Conservation (phyloP, 2,888 invertebrate genomes). For the Eilema depressum region DNA sequence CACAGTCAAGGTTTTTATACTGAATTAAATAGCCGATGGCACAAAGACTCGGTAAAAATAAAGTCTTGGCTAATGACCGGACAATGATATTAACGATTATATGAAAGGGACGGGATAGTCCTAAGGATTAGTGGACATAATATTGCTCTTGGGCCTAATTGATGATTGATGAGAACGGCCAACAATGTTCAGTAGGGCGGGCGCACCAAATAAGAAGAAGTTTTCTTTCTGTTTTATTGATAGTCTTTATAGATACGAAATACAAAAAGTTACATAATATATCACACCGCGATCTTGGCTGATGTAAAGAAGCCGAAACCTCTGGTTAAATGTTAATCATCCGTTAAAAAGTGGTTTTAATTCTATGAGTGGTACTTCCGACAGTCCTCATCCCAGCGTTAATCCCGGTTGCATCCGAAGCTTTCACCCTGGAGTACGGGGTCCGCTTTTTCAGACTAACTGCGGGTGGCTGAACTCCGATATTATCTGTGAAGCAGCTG, state of each 20-base stretch:
- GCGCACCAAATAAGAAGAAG: neutral
- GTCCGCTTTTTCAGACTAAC: too few relatives aligned
- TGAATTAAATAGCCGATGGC: neutral
- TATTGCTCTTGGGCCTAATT: constrained; percentile 1
- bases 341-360: too few relatives aligned
- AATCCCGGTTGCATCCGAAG: too few relatives aligned
- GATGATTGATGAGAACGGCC: neutral
- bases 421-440: too few relatives aligned
- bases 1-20: too few relatives aligned
- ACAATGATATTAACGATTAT: constrained; percentile 2
- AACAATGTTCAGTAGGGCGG: neutral
- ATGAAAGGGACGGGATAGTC: constrained; percentile 2
- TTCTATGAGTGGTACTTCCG: too few relatives aligned
- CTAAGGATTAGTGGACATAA: neutral
- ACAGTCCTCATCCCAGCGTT: too few relatives aligned
- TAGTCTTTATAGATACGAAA: neutral
- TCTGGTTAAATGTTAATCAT: too few relatives aligned
- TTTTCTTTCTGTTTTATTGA: neutral
- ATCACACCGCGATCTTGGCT: neutral
- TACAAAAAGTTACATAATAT: neutral
- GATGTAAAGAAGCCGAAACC: too few relatives aligned
- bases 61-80: neutral
- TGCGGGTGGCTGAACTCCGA: too few relatives aligned
- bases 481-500: too few relatives aligned
- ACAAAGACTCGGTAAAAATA: neutral